phyloP scores from a whole-genome alignment of 2,888 invertebrate genomes.

The Andrena bicolor region DNA sequence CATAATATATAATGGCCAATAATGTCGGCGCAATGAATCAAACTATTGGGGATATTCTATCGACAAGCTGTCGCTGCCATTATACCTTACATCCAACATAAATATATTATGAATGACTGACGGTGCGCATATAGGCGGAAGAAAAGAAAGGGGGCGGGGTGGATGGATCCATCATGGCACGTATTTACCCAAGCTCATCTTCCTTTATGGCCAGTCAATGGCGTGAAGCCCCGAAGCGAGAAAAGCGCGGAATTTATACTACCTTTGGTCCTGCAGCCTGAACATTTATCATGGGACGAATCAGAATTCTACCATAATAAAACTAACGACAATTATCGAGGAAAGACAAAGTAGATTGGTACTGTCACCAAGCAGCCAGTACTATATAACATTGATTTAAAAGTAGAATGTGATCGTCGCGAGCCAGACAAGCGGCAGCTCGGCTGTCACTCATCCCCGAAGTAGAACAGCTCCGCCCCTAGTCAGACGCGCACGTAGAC shows the following conservation, averaged over 20 bases:
- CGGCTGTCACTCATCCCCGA: not conserved
- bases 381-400: no score
- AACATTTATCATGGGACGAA: constrained; percentile 72
- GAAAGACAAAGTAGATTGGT: not conserved
- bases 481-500: constrained; percentile 1
- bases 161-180: constrained; percentile 60
- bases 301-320: constrained; percentile 48
- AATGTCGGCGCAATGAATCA: constrained; percentile 74
- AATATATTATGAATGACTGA: constrained; percentile 73
- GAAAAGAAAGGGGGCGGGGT: constrained; percentile 19
- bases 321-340: no score
- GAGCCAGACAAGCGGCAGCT: not conserved
- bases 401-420: not conserved
- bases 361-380: no score
- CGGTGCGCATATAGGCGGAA: constrained; percentile 23
- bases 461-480: constrained; percentile 16
- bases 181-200: constrained; percentile 61
- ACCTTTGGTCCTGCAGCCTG: constrained; percentile 51
- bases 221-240: constrained; percentile 30
- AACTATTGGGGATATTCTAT: constrained; percentile 70
- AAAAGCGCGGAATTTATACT: constrained; percentile 62
- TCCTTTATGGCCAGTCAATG: constrained; percentile 57
- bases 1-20: constrained; percentile 73
- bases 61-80: constrained; percentile 75
- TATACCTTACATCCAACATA: constrained; percentile 72